A percentile compares a stretch with the other conserved stretches of the same genome.
Conservation (phyloP, 2,113 vertebrate genomes). For the Typhlomys cinereus region DNA sequence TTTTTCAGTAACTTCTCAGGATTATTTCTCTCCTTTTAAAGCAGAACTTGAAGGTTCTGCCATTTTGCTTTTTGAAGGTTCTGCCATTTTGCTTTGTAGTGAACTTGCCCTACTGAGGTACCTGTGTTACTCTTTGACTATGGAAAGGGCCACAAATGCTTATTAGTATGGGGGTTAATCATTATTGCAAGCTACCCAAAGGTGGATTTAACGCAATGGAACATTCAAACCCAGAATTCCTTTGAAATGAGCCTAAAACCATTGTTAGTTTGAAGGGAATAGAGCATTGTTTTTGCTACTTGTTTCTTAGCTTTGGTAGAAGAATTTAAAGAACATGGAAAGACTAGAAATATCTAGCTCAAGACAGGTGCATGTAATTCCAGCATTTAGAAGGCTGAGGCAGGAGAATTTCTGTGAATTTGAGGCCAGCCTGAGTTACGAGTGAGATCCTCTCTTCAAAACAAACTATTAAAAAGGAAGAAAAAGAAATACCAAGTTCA, state of each 20-base stretch:
- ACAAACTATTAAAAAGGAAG: too few relatives aligned
- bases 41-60: not conserved
- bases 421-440: not conserved
- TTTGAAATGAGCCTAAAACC: not conserved
- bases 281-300: not conserved
- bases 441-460: not conserved
- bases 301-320: constrained; percentile 18
- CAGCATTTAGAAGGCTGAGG: not conserved
- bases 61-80: not conserved
- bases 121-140: not conserved
- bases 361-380: not conserved
- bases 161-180: not conserved
- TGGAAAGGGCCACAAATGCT: not conserved
- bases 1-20: constrained; percentile 6
- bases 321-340: not conserved
- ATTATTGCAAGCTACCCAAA: not conserved
- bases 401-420: not conserved
- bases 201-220: not conserved
- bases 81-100: not conserved
- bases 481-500: not conserved
- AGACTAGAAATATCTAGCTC: not conserved
- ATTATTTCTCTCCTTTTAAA: not conserved
- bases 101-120: not conserved
- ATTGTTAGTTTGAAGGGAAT: not conserved
- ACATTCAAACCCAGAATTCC: constrained; percentile 4